Base-by-base conservation (phyloP, 2,797 vertebrate genomes). In the Harpagifer antarcticus region DNA sequence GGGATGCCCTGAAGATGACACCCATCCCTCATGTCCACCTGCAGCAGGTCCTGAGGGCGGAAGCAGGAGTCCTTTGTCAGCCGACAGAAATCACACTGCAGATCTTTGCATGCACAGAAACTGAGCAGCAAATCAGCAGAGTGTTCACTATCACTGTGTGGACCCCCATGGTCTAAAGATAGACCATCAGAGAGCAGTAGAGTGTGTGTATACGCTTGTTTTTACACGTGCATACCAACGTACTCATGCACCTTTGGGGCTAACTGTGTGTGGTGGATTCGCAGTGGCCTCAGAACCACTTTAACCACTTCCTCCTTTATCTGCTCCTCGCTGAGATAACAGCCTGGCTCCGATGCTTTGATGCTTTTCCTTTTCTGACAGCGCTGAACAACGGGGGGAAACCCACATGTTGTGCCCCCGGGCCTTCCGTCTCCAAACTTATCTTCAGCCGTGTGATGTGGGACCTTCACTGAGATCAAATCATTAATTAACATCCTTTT, bases 281-380 rank as follows among this genome's bases (percentile, higher is more conserved):
- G 33, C 69, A 53, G 49, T 75, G 15, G 55, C 69, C 80, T 78
- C 47, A 56, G 78, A 37, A 86, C 83, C 79, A 88, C 88, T 92
- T 88, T 49, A 90, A 87, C 84, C 72, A 91, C 91, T 92, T 91
- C 91, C 90, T 88, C 73, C 77, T 83, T 82, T 92, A 91, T 94
- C 92, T 92, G 83, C 88, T 86, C 74, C 78, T 85, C 49, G 14
- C 42, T 45, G 76, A 89, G 92, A 92, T 92, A 92, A 91, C 85
- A 79, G 74, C 79, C 66, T 9, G 62, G 45, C 70, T 76, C 66
- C 50, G 81, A 75, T 31, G 79, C 89, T 90, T 92, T 93, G 91
- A 93, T 89, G 82, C 85, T 23, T 77, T 60, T 71, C 52, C 74
- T 52, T 74, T 9, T 65, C 84, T 86, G 83, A 88, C 86, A 80